Evolutionary conservation across 2,113 vertebrate species (phyloP).

Genomic region (Ceyx cyanopectus): DNA sequence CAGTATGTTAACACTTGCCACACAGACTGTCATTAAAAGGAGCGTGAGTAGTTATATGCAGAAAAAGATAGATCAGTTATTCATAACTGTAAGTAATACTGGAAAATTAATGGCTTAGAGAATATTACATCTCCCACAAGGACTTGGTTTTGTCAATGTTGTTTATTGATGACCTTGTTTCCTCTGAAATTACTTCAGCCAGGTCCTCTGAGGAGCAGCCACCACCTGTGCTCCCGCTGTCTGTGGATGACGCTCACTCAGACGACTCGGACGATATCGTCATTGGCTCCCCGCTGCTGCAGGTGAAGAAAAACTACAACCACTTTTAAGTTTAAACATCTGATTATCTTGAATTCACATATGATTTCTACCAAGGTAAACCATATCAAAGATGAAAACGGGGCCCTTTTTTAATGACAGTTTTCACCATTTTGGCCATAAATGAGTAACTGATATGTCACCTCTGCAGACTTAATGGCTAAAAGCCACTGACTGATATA

Average conservation of each 20-base stretch:
- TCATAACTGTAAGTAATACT: not conserved
- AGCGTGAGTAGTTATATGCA: not conserved
- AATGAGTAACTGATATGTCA: not conserved
- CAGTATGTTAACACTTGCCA: not conserved
- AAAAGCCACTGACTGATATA: not conserved
- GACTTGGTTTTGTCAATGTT: not conserved
- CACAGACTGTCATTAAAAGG: not conserved
- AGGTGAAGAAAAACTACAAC: slow-evolving; percentile 62
- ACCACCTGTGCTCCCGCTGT: not conserved
- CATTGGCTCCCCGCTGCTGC: slow-evolving; percentile 76
- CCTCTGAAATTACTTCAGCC: slow-evolving; percentile 62
- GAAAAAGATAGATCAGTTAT: not conserved
- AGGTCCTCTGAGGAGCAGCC: not conserved
- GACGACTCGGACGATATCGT: slow-evolving; percentile 89
- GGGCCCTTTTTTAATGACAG: not conserved
- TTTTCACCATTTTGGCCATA: not conserved
- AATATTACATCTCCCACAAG: not conserved
- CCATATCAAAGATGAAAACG: not conserved
- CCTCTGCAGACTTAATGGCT: not conserved
- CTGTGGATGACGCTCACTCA: slow-evolving; percentile 69
- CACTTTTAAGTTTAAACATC: not conserved
- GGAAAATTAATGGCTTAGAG: not conserved
- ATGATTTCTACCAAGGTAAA: not conserved
- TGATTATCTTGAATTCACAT: not conserved
- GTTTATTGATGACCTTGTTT: not conserved